Evolutionary conservation across 2,888 invertebrate genomes (phyloP), one percentile per base, ranked within the genome.

Genomic region (Oxyteleia sp.): DNA sequence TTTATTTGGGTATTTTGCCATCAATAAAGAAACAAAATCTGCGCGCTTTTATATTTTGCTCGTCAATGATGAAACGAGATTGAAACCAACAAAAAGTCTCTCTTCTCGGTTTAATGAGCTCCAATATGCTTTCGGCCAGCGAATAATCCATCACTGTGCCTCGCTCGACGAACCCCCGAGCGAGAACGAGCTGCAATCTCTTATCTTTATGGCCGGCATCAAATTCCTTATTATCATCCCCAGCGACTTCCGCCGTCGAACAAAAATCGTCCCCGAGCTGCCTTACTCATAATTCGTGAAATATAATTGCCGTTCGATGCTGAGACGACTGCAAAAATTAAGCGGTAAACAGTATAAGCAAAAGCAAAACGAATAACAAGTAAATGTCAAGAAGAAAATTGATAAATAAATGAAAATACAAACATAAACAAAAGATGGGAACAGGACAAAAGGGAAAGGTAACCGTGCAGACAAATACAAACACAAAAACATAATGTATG

Each of bases 151-250:
- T 76, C 57, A 76, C 45, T 23, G 18, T 8, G 32, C 8, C 32
- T 49, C 32, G 45, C 26, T 43, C 63, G 41, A 43, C 32, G 49
- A 64, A 26, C 3, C 26, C 18, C 10, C 61, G 29, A 10, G 38
- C 45, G 43, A 43, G 15, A 74, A 15, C 59, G 15, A 69, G 29
- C 53, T 29, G 41, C 55, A 78, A 69, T 69, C 20, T 64, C 71
- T 78, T 51, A 69, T 78, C 68, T 49, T 69, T 61, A 61, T 78
- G 69, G 16, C 38, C 49, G 13, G 78, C 71, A 57, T 79, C 55
- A 47, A 63, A 79, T 79, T 79, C 57, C 55, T 71, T 79, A 69
- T 64, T 71, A 78, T 78, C 69, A 63, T 59, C 29, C 47, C 55
- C 15, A 11, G 41, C 10, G 18, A 59, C 29, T 69, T 68, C 23